Evolutionary conservation across 53 echinoderm and acorn worm species (phyloP), one percentile per base, ranked within the genome.

Genomic region (Echinarachnius parma): DNA sequence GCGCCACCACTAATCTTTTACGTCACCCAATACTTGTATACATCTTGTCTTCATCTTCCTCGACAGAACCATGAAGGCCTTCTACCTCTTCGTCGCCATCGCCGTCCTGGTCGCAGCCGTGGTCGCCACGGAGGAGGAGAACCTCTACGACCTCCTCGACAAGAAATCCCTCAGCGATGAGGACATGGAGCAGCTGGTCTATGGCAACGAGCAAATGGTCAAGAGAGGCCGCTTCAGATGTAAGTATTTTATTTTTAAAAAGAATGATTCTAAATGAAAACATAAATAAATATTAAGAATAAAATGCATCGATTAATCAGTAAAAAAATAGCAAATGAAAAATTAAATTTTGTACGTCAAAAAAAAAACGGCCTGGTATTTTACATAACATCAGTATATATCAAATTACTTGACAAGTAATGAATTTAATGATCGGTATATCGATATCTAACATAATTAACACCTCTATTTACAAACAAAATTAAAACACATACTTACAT

Each of bases 161-260:
- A 67, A 67, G 19, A 48, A 50, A 18, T 49, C 50, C 1, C 48
- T 22, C 18, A 50, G 50, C 22, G 48, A 13, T 9, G 50, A 30
- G 7, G 67, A 67, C 2, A 5, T 50, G 16, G 67, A 67, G 21
- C 19, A 67, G 35, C 18, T 67, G 30, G 7, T 67, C 31, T 67
- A 50, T 32, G 67, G 67, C 32, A 67, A 50, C 34, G 67, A 67
- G 21, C 67, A 48, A 15, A 67, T 67, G 67, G 67, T 67, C 50
- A 67, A 67, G 67, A 28, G 67, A 14, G 67, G 67, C 18, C 67
- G 67, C 26, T 67, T 67, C 67, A 67, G 19, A 18, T 67, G 67
- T 67, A 49, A 67, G 67, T 34, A 15, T 5, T 26, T 4, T 16
- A 4, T 50, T 50, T 8, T 50, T 39, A 50, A 50, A 10, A 50